Evolutionary conservation across 2,888 invertebrate species (phyloP).

Genomic region (Erynnis tages): DNA sequence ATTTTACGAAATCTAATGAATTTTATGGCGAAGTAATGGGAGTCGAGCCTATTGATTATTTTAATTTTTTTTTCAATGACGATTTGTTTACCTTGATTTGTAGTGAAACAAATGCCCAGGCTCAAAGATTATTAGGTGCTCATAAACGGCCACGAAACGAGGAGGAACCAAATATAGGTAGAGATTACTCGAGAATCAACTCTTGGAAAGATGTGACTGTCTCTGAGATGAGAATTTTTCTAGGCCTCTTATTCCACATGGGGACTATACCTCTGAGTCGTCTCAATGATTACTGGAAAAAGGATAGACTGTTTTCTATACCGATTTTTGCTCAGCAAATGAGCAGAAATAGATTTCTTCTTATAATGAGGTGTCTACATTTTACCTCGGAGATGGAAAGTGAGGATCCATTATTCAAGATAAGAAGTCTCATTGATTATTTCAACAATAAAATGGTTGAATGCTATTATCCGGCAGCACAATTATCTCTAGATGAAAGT

Average conservation of each 20-base stretch:
- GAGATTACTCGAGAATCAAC: not conserved
- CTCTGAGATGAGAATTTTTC: slow-evolving; percentile 25
- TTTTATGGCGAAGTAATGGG: too few relatives aligned
- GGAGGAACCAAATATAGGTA: too few relatives aligned
- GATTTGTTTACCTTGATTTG: not conserved
- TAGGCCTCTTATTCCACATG: slow-evolving; percentile 37
- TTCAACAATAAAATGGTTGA: not conserved
- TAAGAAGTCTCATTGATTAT: not conserved
- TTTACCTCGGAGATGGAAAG: not conserved
- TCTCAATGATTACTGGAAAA: slow-evolving; percentile 38
- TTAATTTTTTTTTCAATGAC: not conserved
- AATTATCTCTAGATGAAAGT: not conserved
- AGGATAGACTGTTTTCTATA: slow-evolving; percentile 30
- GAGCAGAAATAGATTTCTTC: slow-evolving; percentile 22
- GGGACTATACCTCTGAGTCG: slow-evolving; percentile 32
- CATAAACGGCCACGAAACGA: not conserved
- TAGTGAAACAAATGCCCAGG: not conserved
- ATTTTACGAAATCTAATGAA: too few relatives aligned
- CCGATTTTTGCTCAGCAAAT: slow-evolving; percentile 34
- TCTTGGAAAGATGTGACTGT: slow-evolving; percentile 24
- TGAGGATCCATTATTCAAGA: not conserved
- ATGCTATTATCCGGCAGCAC: not conserved
- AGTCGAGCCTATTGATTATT: not conserved
- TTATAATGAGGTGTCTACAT: slow-evolving; percentile 1
- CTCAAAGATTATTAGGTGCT: not conserved